These are phyloP conservation scores for Phasianus colchicus DNA, from an alignment of 2,113 vertebrate species.

Conservation along the genomic window DNA sequence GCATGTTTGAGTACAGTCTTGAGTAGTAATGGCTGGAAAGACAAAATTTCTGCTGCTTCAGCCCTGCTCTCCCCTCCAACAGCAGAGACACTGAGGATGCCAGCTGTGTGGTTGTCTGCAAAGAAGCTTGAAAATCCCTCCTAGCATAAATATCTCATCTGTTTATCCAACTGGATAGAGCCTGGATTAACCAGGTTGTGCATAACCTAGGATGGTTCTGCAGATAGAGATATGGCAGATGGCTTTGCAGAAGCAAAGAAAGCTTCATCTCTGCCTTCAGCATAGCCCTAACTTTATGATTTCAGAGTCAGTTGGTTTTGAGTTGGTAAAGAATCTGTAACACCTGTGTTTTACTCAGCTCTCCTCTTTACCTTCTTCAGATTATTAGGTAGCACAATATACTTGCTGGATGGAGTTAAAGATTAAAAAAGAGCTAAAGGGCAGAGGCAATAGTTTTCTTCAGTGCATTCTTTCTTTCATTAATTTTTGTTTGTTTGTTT, in stretches of 20 bases:
- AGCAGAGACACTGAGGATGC: neutral
- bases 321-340: neutral
- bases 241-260: neutral
- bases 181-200: neutral
- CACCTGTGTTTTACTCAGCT: neutral
- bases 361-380: neutral
- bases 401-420: neutral
- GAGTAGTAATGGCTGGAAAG: neutral
- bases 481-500: neutral
- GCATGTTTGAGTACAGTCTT: neutral
- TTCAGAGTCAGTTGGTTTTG: neutral
- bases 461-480: neutral
- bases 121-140: constrained; percentile 29
- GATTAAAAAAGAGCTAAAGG: neutral
- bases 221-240: constrained; percentile 11
- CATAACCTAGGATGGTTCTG: constrained; percentile 7
- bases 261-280: neutral
- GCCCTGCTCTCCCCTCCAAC: neutral
- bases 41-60: neutral
- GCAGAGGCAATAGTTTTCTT: neutral
- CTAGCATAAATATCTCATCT: constrained; percentile 33
- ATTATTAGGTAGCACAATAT: neutral
- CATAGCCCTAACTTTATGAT: neutral
- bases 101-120: neutral
- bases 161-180: neutral